Percentiles rank a stretch among this genome's conserved stretches.
phyloP scores from a whole-genome alignment of 2,797 vertebrate species.

The Varecia variegata region DNA sequence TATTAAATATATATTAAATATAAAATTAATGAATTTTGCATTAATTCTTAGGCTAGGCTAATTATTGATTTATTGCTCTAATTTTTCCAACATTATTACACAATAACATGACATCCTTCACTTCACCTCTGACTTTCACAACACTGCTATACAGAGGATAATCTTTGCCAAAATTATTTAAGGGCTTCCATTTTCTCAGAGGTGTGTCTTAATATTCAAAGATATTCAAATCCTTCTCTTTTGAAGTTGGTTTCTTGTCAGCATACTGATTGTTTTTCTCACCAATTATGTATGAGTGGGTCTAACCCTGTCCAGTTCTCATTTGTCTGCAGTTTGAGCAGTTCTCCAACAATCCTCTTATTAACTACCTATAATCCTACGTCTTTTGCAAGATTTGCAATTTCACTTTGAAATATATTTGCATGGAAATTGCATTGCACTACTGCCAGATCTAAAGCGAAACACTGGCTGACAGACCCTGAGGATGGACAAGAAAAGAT shows the following conservation, averaged over 20 bases:
- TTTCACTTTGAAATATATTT: conserved; percentile 46
- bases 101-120: neutral
- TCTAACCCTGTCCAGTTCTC: neutral
- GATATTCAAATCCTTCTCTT: conserved; percentile 9
- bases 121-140: neutral
- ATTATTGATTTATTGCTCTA: neutral
- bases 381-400: conserved; percentile 36
- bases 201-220: conserved; percentile 36
- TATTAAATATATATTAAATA: too few relatives aligned
- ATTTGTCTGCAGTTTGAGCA: neutral
- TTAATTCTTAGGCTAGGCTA: neutral
- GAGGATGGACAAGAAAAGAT: neutral
- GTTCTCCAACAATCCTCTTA: conserved; percentile 10
- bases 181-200: neutral
- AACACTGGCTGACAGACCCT: neutral
- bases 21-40: conserved; percentile 37
- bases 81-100: neutral
- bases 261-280: neutral
- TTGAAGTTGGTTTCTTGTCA: neutral
- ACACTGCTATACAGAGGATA: neutral
- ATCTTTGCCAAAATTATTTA: neutral
- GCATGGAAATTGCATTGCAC: neutral
- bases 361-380: neutral
- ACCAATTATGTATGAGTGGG: neutral
- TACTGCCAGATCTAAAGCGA: neutral